Conservation (phyloP, 2,888 invertebrate genomes). For the Pristionchus arcanus region DNA sequence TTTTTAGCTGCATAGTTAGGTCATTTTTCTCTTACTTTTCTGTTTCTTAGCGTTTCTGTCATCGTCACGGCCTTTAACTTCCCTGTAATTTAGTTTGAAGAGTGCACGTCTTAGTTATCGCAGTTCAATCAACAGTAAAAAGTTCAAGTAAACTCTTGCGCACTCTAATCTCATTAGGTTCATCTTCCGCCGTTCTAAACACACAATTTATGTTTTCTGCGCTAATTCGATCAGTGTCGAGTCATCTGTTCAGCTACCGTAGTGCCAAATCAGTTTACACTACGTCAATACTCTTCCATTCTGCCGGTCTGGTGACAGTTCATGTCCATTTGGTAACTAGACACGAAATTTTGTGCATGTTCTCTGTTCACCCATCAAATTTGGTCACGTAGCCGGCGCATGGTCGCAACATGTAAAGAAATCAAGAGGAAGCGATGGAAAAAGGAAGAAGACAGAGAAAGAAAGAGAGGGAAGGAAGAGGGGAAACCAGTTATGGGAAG, state of each 20-base stretch:
- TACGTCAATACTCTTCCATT: too few relatives aligned
- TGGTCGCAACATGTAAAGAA: constrained; percentile 25
- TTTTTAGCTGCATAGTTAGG: too few relatives aligned
- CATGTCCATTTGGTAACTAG: background rate
- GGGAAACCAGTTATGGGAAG: constrained; percentile 21
- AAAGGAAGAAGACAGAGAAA: background rate
- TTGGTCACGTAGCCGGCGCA: constrained; percentile 19
- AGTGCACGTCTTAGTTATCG: too few relatives aligned
- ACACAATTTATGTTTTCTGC: background rate
- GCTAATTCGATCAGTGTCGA: background rate
- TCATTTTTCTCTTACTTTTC: too few relatives aligned
- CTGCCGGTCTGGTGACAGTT: too few relatives aligned
- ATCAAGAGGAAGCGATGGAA: background rate
- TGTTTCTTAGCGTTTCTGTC: too few relatives aligned
- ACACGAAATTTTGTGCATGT: background rate
- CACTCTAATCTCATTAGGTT: background rate
- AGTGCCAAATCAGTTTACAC: too few relatives aligned
- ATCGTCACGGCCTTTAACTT: too few relatives aligned
- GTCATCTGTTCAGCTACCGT: constrained; percentile 22
- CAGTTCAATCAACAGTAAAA: background rate
- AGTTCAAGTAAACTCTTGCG: background rate
- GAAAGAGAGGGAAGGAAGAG: too few relatives aligned
- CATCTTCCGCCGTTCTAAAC: background rate
- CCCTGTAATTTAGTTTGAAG: too few relatives aligned
- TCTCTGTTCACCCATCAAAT: background rate